phyloP scores from a whole-genome alignment of 35 echinoderm and acorn worm genomes.

The Strongylocentrotus purpuratus region DNA sequence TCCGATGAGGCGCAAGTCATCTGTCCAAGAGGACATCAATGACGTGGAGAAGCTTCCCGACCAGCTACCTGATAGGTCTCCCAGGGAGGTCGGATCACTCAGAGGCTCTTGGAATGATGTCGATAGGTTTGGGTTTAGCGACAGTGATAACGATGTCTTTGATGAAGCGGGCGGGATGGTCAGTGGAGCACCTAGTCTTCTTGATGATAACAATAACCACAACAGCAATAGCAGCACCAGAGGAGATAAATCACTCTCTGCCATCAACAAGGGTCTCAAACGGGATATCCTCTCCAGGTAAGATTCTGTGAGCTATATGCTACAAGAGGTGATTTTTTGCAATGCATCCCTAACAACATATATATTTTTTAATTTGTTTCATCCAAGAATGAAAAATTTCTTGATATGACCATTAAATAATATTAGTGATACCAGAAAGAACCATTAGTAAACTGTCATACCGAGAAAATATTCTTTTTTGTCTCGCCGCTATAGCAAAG shows the following conservation, averaged over 20 bases:
- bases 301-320: neutral
- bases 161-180: neutral
- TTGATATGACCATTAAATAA: no score
- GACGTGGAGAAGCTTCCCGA: neutral
- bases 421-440: no score
- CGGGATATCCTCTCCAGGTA: slow-evolving; percentile 32
- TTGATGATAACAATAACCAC: slow-evolving; percentile 4
- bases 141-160: slow-evolving; percentile 38
- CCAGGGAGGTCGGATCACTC: neutral
- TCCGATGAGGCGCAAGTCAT: neutral
- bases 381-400: no score
- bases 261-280: neutral
- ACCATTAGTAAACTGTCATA: no score
- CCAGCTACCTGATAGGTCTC: neutral
- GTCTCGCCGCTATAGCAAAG: no score
- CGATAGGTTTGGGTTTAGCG: slow-evolving; percentile 1
- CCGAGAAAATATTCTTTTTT: no score
- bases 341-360: no score
- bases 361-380: no score
- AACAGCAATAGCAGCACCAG: neutral
- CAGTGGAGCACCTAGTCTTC: neutral
- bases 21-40: neutral
- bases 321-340: no score
- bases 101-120: neutral
- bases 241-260: slow-evolving; percentile 8